A percentile compares a stretch with the other conserved stretches of the same genome.
Evolutionary conservation across 1,140 invertebrate species (phyloP).

Genomic region (Musca domestica): DNA sequence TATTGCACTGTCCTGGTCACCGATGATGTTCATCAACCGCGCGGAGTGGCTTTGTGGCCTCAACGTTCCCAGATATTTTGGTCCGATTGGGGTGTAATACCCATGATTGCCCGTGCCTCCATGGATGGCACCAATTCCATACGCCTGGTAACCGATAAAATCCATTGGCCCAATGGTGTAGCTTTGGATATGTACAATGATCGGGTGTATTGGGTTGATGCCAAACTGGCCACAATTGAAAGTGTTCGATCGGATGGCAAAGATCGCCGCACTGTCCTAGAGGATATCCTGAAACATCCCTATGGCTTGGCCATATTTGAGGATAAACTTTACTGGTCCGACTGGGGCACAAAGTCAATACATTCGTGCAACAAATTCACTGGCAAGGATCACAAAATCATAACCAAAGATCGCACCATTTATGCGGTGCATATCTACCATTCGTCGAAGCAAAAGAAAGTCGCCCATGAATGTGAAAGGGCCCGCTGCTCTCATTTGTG

Average conservation of each 20-base stretch:
- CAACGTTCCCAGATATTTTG: constrained; percentile 74
- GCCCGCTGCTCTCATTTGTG: constrained; percentile 78
- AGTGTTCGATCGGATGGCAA: constrained; percentile 73
- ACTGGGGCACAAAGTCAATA: constrained; percentile 68
- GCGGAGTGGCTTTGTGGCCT: constrained; percentile 64
- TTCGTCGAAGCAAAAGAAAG: constrained; percentile 58
- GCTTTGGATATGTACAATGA: constrained; percentile 82
- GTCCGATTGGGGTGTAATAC: constrained; percentile 76
- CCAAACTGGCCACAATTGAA: constrained; percentile 70
- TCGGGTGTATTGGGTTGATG: constrained; percentile 77
- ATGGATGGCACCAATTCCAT: constrained; percentile 76
- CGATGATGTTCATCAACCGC: constrained; percentile 60
- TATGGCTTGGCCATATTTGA: constrained; percentile 85
- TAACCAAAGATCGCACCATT: constrained; percentile 57
- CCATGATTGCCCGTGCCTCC: constrained; percentile 72
- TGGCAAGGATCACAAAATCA: constrained; percentile 59
- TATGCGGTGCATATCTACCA: constrained; percentile 71
- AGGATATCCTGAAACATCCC: constrained; percentile 67
- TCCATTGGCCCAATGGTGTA: constrained; percentile 84
- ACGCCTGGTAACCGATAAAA: constrained; percentile 64
- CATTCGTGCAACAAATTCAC: constrained; percentile 69
- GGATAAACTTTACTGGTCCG: constrained; percentile 83
- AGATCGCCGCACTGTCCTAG: constrained; percentile 63
- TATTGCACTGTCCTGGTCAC: constrained; percentile 65
- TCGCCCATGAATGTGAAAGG: constrained; percentile 67